A percentile compares a stretch with the other conserved stretches of the same genome.
These are phyloP conservation scores for Eulemur mongoz DNA, from an alignment of 2,797 vertebrate genomes.

Conservation along the genomic window DNA sequence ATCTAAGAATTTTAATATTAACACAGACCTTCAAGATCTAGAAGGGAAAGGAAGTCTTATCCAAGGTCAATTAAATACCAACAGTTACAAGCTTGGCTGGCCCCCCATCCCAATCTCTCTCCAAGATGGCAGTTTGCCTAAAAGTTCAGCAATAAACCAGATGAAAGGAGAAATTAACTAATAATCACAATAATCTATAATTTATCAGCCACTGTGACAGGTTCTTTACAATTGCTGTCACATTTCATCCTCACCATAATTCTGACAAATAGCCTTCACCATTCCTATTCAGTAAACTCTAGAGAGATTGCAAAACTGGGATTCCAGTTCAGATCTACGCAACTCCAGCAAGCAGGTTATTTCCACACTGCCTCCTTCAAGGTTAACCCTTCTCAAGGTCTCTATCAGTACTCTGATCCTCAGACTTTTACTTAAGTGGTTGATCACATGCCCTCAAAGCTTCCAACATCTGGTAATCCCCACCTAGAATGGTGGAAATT, in stretches of 20 bases:
- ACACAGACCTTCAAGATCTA: background rate
- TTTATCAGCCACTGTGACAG: background rate
- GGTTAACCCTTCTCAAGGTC: background rate
- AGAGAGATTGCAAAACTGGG: background rate
- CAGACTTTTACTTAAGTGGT: background rate
- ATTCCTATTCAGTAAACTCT: background rate
- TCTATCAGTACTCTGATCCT: background rate
- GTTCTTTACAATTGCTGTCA: background rate
- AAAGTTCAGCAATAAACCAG: background rate
- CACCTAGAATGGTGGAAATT: background rate
- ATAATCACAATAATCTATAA: conserved; percentile 8
- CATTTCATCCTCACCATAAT: background rate
- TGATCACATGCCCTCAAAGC: background rate
- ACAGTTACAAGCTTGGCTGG: background rate
- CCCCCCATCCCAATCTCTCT: background rate
- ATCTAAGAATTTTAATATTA: conserved; percentile 19
- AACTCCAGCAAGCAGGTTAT: background rate
- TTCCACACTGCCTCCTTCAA: background rate
- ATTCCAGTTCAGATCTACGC: background rate
- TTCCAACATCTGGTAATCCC: background rate
- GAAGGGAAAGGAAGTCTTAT: background rate
- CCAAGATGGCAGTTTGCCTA: background rate
- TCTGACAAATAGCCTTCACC: background rate
- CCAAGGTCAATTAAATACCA: background rate
- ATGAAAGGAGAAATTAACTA: background rate